These are phyloP conservation scores for Mungos mungo DNA, from an alignment of 2,113 vertebrate genomes.

Conservation along the genomic window DNA sequence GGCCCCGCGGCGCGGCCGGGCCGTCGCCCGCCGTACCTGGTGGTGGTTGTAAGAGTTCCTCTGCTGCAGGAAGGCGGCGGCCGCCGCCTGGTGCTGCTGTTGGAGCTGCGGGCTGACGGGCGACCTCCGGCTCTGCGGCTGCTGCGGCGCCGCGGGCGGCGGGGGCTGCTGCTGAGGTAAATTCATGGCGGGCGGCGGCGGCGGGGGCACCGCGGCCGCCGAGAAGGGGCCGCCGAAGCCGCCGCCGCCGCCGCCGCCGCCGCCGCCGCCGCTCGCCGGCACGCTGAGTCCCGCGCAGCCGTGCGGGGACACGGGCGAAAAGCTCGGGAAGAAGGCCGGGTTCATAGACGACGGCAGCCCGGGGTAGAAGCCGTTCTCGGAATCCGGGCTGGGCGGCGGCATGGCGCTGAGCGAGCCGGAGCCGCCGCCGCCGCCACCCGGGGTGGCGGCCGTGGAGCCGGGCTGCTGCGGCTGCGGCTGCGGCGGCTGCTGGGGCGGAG, in stretches of 20 bases:
- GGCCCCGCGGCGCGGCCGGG: not conserved
- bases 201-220: constrained; percentile 82
- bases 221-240: constrained; percentile 93
- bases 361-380: constrained; percentile 94
- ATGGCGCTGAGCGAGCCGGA: constrained; percentile 87
- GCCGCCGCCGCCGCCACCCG: constrained; percentile 60
- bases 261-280: constrained; percentile 80
- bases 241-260: constrained; percentile 62
- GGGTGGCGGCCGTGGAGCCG: constrained; percentile 57
- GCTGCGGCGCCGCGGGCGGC: constrained; percentile 88
- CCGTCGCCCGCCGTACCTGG: constrained; percentile 87
- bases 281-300: constrained; percentile 91
- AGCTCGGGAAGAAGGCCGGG: constrained; percentile 96
- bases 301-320: constrained; percentile 91
- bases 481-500: constrained; percentile 83
- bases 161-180: constrained; percentile 90
- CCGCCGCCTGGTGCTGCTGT: constrained; percentile 90
- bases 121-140: constrained; percentile 90
- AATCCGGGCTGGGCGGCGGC: constrained; percentile 87
- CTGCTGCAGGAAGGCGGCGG: constrained; percentile 91
- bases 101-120: constrained; percentile 94
- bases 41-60: constrained; percentile 95
- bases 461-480: constrained; percentile 72
- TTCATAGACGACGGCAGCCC: constrained; percentile 94
- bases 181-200: constrained; percentile 88